A percentile compares a stretch with the other conserved stretches of the same genome.
phyloP scores from a whole-genome alignment of 35 echinoderm and acorn worm genomes.

The Heliocidaris erythrogramma region DNA sequence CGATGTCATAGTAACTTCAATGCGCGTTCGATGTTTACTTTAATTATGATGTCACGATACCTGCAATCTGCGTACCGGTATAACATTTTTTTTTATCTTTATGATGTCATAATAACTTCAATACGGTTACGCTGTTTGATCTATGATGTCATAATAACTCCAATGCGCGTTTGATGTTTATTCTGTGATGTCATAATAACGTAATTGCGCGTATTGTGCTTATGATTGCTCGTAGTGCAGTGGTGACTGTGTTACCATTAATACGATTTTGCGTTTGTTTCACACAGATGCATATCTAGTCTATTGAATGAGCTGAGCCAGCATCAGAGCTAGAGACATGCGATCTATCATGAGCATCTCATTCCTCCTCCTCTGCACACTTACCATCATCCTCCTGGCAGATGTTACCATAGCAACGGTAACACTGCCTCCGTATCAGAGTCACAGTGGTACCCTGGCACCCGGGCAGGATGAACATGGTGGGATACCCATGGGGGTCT shows the following conservation, averaged over 20 bases:
- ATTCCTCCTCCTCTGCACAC: neutral
- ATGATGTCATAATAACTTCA: too few species aligned
- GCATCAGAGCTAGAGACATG: neutral
- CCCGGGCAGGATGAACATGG: constrained; percentile 49
- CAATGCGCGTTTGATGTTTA: neutral
- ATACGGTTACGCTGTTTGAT: too few species aligned
- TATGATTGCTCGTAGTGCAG: too few species aligned
- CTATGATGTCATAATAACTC: too few species aligned
- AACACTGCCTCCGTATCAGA: constrained; percentile 14
- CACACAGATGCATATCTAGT: neutral
- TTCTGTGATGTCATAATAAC: neutral
- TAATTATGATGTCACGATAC: too few species aligned
- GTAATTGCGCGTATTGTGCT: too few species aligned
- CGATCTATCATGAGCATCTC: neutral
- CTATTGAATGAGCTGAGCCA: neutral
- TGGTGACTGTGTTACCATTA: neutral
- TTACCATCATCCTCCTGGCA: neutral
- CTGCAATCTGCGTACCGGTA: too few species aligned
- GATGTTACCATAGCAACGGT: constrained; percentile 37
- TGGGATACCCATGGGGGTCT: constrained; percentile 61
- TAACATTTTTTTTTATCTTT: too few species aligned
- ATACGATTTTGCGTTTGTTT: neutral
- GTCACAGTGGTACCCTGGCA: neutral
- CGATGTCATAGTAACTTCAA: too few species aligned
- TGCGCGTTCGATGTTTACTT: too few species aligned